Conservation (phyloP, 1,140 invertebrate species). For the Saccostrea glomerata region DNA sequence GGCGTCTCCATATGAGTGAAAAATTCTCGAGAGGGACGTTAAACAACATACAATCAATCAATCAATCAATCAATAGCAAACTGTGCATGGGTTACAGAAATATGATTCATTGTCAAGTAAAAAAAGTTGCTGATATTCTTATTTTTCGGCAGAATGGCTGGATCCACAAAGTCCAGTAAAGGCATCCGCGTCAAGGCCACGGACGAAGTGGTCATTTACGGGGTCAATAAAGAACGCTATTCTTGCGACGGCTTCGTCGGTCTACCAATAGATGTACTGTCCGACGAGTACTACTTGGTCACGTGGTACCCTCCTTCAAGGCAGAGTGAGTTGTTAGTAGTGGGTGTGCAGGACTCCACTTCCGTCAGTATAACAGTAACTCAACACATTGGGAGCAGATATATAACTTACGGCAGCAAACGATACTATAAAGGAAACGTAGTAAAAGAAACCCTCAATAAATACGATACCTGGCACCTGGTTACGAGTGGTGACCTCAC, state of each 20-base stretch:
- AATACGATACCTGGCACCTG: slow-evolving; percentile 64
- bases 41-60: no score
- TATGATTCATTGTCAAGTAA: not conserved
- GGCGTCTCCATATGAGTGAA: no score
- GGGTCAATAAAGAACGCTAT: slow-evolving; percentile 61
- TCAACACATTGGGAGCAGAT: slow-evolving; percentile 44
- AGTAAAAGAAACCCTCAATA: slow-evolving; percentile 53
- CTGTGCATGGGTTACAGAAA: no score
- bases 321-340: slow-evolving; percentile 47
- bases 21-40: no score
- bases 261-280: slow-evolving; percentile 61
- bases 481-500: slow-evolving; percentile 61
- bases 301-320: slow-evolving; percentile 46
- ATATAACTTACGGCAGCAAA: slow-evolving; percentile 37
- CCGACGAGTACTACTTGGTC: slow-evolving; percentile 62
- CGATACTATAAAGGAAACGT: slow-evolving; percentile 58
- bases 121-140: not conserved
- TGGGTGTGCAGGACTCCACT: slow-evolving; percentile 53
- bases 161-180: slow-evolving; percentile 41
- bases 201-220: slow-evolving; percentile 60
- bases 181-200: slow-evolving; percentile 52
- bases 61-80: no score
- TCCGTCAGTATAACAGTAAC: slow-evolving; percentile 45
- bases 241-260: slow-evolving; percentile 67
- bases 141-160: slow-evolving; percentile 20